phyloP scores from a whole-genome alignment of 2,113 vertebrate genomes.

The Pluvianellus socialis region DNA sequence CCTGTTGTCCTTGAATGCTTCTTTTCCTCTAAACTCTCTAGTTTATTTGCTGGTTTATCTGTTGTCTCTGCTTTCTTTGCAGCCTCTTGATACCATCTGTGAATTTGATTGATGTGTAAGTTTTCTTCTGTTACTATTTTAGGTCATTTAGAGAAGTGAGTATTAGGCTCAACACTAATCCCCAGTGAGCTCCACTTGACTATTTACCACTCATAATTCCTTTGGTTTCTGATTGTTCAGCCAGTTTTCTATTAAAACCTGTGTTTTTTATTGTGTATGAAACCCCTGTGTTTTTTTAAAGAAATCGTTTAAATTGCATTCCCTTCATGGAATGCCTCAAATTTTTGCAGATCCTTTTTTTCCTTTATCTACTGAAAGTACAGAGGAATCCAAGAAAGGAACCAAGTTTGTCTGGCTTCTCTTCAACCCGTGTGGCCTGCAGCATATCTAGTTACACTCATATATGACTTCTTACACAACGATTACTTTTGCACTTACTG shows the following conservation, averaged over 20 bases:
- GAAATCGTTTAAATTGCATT: background rate
- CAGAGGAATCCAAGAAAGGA: background rate
- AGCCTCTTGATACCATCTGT: conserved; percentile 19
- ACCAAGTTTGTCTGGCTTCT: background rate
- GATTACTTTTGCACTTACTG: background rate
- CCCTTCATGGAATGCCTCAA: background rate
- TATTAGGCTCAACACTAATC: background rate
- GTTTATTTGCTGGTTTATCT: background rate
- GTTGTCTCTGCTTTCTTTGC: background rate
- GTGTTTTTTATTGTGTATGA: too few species aligned
- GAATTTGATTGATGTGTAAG: background rate
- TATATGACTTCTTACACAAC: background rate
- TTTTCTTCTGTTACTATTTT: conserved; percentile 21
- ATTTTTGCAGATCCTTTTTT: background rate
- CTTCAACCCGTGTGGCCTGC: background rate
- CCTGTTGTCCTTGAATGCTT: background rate
- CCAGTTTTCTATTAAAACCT: background rate
- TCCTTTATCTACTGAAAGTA: background rate
- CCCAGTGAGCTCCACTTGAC: background rate
- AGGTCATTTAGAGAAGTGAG: background rate
- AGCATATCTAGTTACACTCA: background rate
- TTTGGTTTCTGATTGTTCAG: background rate
- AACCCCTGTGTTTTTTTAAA: background rate
- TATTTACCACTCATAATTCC: background rate
- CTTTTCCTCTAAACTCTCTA: background rate